These are phyloP conservation scores for Nibea coibor DNA, from an alignment of 2,113 vertebrate species.

Conservation along the genomic window DNA sequence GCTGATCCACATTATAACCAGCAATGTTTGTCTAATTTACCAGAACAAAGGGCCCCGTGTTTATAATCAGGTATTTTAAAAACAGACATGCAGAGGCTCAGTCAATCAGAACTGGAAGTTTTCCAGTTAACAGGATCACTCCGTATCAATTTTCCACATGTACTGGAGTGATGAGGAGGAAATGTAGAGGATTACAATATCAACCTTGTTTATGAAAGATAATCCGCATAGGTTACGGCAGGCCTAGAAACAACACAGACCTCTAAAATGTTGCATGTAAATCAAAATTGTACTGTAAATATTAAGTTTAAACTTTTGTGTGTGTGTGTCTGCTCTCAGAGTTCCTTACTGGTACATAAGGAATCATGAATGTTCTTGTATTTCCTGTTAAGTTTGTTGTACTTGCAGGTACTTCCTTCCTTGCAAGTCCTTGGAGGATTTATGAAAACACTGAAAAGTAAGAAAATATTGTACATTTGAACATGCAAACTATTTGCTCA, in stretches of 20 bases:
- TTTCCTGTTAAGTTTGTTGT: not conserved
- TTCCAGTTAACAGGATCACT: not conserved
- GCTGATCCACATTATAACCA: not conserved
- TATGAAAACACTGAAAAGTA: too few relatives aligned
- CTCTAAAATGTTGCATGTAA: too few relatives aligned
- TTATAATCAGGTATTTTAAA: not conserved
- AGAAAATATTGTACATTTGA: not conserved
- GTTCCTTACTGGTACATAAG: not conserved
- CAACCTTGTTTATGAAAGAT: not conserved
- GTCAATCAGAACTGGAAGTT: not conserved
- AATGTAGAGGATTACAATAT: not conserved
- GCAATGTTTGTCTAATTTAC: conserved; percentile 34
- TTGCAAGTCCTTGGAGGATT: not conserved
- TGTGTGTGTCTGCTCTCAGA: not conserved
- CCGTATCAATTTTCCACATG: not conserved
- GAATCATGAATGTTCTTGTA: not conserved
- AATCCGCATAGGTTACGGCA: not conserved
- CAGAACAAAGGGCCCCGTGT: not conserved
- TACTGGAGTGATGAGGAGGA: not conserved
- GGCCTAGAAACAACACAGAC: not conserved
- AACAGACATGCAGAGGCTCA: not conserved
- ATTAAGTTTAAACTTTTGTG: not conserved
- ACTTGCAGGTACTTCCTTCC: not conserved
- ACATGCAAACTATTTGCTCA: not conserved
- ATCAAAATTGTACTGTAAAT: not conserved